These are phyloP conservation scores for Pseudeuparius sepicola DNA, from an alignment of 2,888 invertebrate species.

Conservation along the genomic window DNA sequence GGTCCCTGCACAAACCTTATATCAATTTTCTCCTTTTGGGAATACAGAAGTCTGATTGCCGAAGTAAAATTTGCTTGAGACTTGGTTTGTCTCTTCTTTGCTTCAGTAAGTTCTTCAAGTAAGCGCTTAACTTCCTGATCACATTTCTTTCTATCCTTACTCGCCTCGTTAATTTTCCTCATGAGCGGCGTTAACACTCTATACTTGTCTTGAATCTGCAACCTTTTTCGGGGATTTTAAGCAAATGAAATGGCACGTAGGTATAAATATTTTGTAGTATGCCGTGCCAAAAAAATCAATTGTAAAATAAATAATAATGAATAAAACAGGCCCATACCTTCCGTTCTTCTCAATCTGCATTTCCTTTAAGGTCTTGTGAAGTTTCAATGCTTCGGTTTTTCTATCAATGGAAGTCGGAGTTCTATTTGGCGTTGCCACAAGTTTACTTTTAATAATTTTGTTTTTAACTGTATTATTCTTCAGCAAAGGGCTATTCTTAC, in stretches of 20 bases:
- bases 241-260: too few relatives aligned
- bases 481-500: too few relatives aligned
- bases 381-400: constrained; percentile 5
- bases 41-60: constrained; percentile 31
- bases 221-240: constrained; percentile 32
- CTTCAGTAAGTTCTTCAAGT: constrained; percentile 31
- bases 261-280: too few relatives aligned
- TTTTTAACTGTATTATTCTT: too few relatives aligned
- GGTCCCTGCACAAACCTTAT: constrained; percentile 36
- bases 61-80: constrained; percentile 31
- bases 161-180: constrained; percentile 33
- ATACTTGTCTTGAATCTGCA: constrained; percentile 40
- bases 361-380: constrained; percentile 27
- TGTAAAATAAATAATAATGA: too few relatives aligned
- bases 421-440: too few relatives aligned
- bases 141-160: constrained; percentile 32
- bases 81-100: constrained; percentile 29
- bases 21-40: constrained; percentile 33
- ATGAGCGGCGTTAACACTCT: constrained; percentile 34
- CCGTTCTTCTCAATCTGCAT: constrained; percentile 32
- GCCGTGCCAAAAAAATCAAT: too few relatives aligned
- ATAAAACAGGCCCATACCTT: too few relatives aligned
- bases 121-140: constrained; percentile 33
- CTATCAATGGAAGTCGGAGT: too few relatives aligned
- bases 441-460: too few relatives aligned